Evolutionary conservation across 2,113 vertebrate genomes (phyloP).

Genomic region (Centropus unirufus): DNA sequence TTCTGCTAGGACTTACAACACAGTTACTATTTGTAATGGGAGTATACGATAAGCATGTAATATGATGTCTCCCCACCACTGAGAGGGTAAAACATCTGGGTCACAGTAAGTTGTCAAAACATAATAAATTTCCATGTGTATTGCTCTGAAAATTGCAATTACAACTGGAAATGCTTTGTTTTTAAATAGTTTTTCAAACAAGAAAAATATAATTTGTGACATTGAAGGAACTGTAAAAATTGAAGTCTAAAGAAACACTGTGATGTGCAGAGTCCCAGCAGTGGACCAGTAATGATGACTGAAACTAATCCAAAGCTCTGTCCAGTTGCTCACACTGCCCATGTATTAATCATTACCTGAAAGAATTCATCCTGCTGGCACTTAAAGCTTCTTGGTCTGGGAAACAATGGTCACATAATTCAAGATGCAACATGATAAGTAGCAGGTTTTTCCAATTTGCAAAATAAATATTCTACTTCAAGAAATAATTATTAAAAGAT

Average conservation of each 20-base stretch:
- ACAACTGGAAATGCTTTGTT: not conserved
- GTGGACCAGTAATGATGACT: not conserved
- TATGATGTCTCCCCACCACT: not conserved
- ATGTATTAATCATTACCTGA: not conserved
- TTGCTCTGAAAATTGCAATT: not conserved
- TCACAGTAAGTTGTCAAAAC: not conserved
- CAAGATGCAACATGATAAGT: not conserved
- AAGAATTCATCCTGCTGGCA: not conserved
- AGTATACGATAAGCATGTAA: not conserved
- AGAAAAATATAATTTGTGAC: not conserved
- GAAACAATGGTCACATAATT: not conserved
- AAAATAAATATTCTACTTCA: not conserved
- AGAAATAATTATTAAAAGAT: not conserved
- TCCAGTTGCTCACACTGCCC: not conserved
- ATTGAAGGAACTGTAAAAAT: not conserved
- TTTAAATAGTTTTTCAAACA: not conserved
- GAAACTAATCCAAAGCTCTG: not conserved
- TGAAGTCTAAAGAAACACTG: fast-evolving
- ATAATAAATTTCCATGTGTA: not conserved
- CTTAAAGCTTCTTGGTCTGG: not conserved
- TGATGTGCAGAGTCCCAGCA: fast-evolving
- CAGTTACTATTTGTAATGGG: not conserved
- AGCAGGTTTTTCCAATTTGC: not conserved
- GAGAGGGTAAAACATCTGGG: not conserved
- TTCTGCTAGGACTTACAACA: not conserved